phyloP scores from a whole-genome alignment of 2,113 vertebrate species.

The Cyphomyrus discorhynchus region DNA sequence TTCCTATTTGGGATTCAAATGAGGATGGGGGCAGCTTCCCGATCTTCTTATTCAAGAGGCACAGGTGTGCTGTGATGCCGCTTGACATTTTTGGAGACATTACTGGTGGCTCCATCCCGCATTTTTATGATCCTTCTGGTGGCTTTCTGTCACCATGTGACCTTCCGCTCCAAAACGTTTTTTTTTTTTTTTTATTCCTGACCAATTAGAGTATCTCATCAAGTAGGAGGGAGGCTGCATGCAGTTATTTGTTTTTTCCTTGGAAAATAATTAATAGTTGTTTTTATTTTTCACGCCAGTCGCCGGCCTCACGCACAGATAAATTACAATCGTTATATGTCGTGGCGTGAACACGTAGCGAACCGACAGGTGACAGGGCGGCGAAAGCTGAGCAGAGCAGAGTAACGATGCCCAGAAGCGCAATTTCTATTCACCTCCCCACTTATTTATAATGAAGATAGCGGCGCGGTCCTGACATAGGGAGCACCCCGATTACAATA shows the following conservation, averaged over 20 bases:
- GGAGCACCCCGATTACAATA: neutral
- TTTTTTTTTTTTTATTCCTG: neutral
- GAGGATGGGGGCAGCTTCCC: neutral
- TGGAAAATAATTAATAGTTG: neutral
- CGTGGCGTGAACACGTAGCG: neutral
- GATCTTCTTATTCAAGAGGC: neutral
- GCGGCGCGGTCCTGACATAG: neutral
- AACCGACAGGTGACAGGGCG: neutral
- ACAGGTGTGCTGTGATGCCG: neutral
- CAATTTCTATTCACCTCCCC: neutral
- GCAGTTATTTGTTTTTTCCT: neutral
- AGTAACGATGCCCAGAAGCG: neutral
- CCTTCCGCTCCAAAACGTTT: neutral
- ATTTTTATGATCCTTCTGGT: slow-evolving; percentile 1
- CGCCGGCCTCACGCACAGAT: neutral
- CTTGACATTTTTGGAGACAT: slow-evolving; percentile 4
- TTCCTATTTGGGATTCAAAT: slow-evolving; percentile 24
- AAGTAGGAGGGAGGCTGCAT: neutral
- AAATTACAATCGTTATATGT: neutral
- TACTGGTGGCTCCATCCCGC: slow-evolving; percentile 1
- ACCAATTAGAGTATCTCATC: slow-evolving; percentile 4
- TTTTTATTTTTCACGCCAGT: neutral
- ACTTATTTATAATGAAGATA: slow-evolving; percentile 5
- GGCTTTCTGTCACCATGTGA: neutral
- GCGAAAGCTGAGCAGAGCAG: neutral